A percentile compares a stretch with the other conserved stretches of the same genome.
Evolutionary conservation across 2,113 vertebrate genomes (phyloP).

Genomic region (Brachyistius frenatus): DNA sequence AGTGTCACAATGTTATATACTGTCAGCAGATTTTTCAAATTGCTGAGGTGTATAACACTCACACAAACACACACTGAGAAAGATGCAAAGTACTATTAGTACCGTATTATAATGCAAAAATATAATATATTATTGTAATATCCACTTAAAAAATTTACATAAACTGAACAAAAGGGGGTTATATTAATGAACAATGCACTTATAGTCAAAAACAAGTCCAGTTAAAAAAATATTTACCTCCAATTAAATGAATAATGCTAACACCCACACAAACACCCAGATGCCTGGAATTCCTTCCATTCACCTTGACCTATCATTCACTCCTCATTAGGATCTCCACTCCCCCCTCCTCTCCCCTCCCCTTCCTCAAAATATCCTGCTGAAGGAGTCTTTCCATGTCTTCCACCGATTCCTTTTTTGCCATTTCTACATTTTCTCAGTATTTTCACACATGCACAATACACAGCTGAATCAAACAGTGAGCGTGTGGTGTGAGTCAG

Average conservation of each 20-base stretch:
- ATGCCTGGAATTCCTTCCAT: conserved; percentile 21
- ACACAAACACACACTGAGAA: conserved; percentile 28
- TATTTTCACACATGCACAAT: conserved; percentile 50
- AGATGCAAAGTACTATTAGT: conserved; percentile 12
- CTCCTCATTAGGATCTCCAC: conserved; percentile 26
- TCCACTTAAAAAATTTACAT: conserved; percentile 46
- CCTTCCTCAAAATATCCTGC: not conserved
- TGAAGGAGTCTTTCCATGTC: conserved; percentile 23
- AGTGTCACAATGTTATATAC: conserved; percentile 66
- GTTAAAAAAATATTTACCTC: conserved; percentile 45
- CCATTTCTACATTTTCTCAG: conserved; percentile 26
- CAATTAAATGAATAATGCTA: conserved; percentile 18
- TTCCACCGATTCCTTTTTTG: conserved; percentile 8
- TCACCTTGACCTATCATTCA: conserved; percentile 45
- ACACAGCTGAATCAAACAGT: conserved; percentile 34
- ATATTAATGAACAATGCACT: conserved; percentile 33
- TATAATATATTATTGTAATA: conserved; percentile 24
- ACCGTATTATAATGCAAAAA: not conserved
- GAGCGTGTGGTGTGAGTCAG: conserved; percentile 29
- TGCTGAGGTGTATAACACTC: conserved; percentile 52
- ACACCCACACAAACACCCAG: conserved; percentile 14
- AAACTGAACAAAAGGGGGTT: conserved; percentile 24
- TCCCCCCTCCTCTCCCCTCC: not conserved
- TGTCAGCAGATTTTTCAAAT: conserved; percentile 59
- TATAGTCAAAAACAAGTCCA: conserved; percentile 40